A percentile compares a stretch with the other conserved stretches of the same genome.
phyloP scores from a whole-genome alignment of 2,888 invertebrate species.

The Apotomis turbidana region DNA sequence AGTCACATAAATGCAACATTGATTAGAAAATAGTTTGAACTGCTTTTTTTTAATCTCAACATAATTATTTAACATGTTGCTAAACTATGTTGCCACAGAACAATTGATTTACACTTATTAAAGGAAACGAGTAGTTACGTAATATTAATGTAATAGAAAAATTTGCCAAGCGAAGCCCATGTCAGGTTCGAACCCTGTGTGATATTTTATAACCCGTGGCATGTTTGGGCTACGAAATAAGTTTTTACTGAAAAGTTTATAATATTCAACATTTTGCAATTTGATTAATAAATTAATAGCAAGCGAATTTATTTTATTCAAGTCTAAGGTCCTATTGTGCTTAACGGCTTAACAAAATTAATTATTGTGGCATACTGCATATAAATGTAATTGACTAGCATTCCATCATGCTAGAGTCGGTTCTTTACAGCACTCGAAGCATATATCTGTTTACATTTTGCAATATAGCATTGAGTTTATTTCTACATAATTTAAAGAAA shows the following conservation, averaged over 20 bases:
- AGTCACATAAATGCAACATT: background rate
- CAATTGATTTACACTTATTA: background rate
- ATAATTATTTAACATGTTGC: background rate
- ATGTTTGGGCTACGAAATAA: background rate
- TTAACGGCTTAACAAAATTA: constrained; percentile 33
- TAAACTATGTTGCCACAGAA: background rate
- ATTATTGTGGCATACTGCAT: constrained; percentile 21
- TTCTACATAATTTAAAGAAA: background rate
- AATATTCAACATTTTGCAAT: constrained; percentile 8
- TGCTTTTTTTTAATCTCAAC: background rate
- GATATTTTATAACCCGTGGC: background rate
- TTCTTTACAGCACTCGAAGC: background rate
- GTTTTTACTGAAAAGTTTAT: background rate
- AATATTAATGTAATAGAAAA: background rate
- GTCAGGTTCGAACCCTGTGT: constrained; percentile 31
- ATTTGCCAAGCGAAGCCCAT: constrained; percentile 18
- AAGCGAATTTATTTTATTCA: constrained; percentile 36
- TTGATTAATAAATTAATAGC: constrained; percentile 24
- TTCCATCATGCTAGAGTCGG: background rate
- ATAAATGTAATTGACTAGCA: constrained; percentile 3
- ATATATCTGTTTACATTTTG: background rate
- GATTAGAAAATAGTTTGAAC: background rate
- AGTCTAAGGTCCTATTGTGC: constrained; percentile 28
- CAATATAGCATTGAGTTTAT: background rate
- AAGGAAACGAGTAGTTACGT: background rate